Evolutionary conservation across 1,140 invertebrate genomes (phyloP).

Genomic region (Heliconius hewitsoni): DNA sequence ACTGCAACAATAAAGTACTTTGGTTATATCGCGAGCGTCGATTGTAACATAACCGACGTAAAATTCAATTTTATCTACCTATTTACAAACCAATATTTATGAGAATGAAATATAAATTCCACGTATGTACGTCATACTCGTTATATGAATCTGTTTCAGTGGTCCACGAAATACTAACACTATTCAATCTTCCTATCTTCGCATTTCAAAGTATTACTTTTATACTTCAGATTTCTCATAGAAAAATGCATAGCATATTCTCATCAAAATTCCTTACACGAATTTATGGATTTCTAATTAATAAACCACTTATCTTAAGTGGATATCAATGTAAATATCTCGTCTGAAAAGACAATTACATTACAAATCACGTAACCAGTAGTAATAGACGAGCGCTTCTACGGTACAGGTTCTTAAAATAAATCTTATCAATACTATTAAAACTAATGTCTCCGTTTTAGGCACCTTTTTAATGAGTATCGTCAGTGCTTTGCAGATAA

Average conservation of each 20-base stretch:
- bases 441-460: slow-evolving; percentile 51
- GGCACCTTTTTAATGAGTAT: slow-evolving; percentile 47
- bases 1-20: slow-evolving; percentile 58
- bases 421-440: slow-evolving; percentile 51
- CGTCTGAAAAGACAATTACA: slow-evolving; percentile 51
- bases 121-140: not conserved
- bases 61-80: slow-evolving; percentile 58
- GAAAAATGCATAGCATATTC: slow-evolving; percentile 32
- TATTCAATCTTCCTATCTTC: not conserved
- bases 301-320: slow-evolving; percentile 54
- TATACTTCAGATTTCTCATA: not conserved
- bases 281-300: slow-evolving; percentile 54
- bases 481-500: slow-evolving; percentile 33
- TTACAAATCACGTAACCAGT: slow-evolving; percentile 48
- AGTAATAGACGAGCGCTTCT: slow-evolving; percentile 41
- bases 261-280: slow-evolving; percentile 46
- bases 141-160: not conserved
- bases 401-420: slow-evolving; percentile 43
- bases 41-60: slow-evolving; percentile 63
- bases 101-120: slow-evolving; percentile 6
- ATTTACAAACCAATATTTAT: slow-evolving; percentile 67
- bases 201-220: not conserved
- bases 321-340: slow-evolving; percentile 48
- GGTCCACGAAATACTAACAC: not conserved
- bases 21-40: slow-evolving; percentile 52